Evolutionary conservation across 2,888 invertebrate genomes (phyloP), one percentile per base, ranked within the genome.

Genomic region (Meandrusa payeni): DNA sequence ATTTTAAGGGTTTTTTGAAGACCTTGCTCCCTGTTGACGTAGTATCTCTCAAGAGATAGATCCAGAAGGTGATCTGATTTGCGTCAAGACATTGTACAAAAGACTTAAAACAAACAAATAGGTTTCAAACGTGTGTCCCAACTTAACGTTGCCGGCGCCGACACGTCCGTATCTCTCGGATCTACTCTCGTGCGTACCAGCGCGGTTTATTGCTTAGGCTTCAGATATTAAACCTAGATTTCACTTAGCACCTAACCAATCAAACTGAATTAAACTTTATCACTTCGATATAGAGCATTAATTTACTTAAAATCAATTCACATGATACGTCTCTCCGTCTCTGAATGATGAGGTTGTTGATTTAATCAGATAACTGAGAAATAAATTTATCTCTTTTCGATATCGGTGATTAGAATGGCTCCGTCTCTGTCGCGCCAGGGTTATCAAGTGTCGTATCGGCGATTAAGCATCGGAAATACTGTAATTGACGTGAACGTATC

Each of bases 151-250:
- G 41, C 48, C 55, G 65, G 64, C 67, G 64, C 66, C 66, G 58
- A 51, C 52, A 50, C 46, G 59, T 49, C 58, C 56, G 47, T 75
- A 73, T 74, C 70, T 67, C 54, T 57, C 26, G 58, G 58, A 79
- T 80, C 76, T 70, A 63, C 62, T 67, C 67, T 61, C 65, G 68
- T 70, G 71, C 71, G 69, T 67, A 64, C 58, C 61, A 58, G 59
- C 62, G 55, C 62, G 57, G 66, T 70, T 75, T 76, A 74, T 76
- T 71, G 68, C 69, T 66, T 59, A 64, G 59, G 59, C 57, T 57
- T 57, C 61, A 57, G 67, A 74, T 69, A 38, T 68, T 49, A 51
- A 49, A 55, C 53, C 58, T 62, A 56, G 66, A 61, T 69, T 64
- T 66, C 65, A 60, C 64, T 57, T 53, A 55, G 51, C 54, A 59